Base-by-base conservation (phyloP, 2,113 vertebrate species). In the Scartelaos histophorus region DNA sequence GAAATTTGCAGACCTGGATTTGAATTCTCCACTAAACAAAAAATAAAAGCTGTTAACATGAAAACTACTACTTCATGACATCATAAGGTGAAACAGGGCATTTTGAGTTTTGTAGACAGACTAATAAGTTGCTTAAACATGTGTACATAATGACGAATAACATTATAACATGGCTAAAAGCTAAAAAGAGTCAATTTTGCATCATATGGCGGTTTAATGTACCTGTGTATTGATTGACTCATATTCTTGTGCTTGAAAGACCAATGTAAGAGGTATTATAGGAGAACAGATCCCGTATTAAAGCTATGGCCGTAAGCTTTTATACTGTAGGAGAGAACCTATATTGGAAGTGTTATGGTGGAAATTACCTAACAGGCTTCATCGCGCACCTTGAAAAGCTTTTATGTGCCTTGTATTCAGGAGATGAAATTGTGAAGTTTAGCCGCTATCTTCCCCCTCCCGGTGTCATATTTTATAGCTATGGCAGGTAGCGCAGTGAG, bases 381-480 rank as follows among this genome's bases (percentile, higher is more conserved):
- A 6, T 66, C 64, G 51, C 54, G 69, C 70, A 69, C 73, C 71
- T 65, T 73, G 46, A 78, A 79, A 73, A 77, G 72, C 67, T 60
- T 75, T 73, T 60, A 35, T 56, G 16, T 0, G 19, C 3, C 12
- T 29, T 64, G 29, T 49, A 60, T 75, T 64, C 34, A 78, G 85
- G 82, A 77, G 53, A 74, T 67, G 75, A 82, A 85, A 80, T 78
- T 80, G 66, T 70, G 53, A 82, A 85, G 75, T 83, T 69, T 70
- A 69, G 67, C 25, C 54, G 68, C 71, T 88, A 73, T 83, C 78
- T 80, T 62, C 57, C 49, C 56, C 51, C 51, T 74, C 75, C 73
- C 79, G 81, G 80, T 82, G 7, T 25, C 5, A 43, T 71, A 74
- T 84, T 82, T 85, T 70, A 69, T 58, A 70, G 74, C 46, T 0